Conservation (phyloP, 1,140 invertebrate species). For the Stenopsyche tienmushanensis region DNA sequence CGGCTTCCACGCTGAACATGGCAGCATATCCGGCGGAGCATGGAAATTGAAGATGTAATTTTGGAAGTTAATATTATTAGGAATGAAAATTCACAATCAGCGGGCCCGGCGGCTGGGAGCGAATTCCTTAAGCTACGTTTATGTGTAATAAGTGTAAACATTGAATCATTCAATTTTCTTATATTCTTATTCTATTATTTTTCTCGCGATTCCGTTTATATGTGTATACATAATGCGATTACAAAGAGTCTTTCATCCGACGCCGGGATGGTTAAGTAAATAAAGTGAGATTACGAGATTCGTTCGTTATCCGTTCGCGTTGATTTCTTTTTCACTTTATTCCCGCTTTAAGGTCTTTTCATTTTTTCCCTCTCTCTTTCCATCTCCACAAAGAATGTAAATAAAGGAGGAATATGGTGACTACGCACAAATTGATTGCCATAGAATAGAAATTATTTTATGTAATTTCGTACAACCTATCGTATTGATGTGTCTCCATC, state of each 20-base stretch:
- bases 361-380: constrained; percentile 24
- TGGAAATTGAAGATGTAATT: constrained; percentile 19
- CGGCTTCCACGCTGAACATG: no score
- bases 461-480: no score
- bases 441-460: no score
- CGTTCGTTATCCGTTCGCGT: constrained; percentile 34
- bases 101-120: neutral
- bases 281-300: constrained; percentile 36
- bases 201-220: constrained; percentile 11
- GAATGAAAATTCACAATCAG: constrained; percentile 12
- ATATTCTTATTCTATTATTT: no score
- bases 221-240: constrained; percentile 33
- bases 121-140: neutral
- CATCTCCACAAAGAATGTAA: constrained; percentile 32
- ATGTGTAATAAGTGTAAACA: constrained; percentile 15
- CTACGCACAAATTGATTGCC: no score
- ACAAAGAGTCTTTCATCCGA: constrained; percentile 32
- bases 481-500: no score
- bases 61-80: constrained; percentile 17
- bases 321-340: constrained; percentile 39
- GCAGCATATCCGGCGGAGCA: neutral
- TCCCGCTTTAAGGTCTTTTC: constrained; percentile 22
- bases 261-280: constrained; percentile 34
- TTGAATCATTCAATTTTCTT: constrained; percentile 22
- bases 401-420: constrained; percentile 29